phyloP scores from a whole-genome alignment of 2,113 vertebrate genomes.

The Octodon degus region DNA sequence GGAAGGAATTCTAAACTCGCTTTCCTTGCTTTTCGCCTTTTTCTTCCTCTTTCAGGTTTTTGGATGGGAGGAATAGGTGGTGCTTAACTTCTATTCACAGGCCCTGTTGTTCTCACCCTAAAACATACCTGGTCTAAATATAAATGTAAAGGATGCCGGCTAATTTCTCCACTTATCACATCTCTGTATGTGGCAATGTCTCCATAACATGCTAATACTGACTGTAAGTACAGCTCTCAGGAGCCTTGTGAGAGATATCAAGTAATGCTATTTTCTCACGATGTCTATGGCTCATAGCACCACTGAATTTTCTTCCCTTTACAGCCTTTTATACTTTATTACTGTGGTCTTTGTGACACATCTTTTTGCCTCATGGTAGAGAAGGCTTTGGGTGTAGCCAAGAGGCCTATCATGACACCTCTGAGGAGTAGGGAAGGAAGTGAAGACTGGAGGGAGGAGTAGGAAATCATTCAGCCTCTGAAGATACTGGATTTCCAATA shows the following conservation, averaged over 20 bases:
- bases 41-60: background rate
- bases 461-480: background rate
- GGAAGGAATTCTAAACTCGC: background rate
- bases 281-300: slow-evolving; percentile 34
- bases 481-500: background rate
- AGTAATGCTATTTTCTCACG: slow-evolving; percentile 13
- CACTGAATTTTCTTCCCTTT: slow-evolving; percentile 22
- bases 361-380: background rate
- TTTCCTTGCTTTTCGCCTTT: background rate
- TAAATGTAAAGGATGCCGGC: background rate
- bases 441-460: background rate
- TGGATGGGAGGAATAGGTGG: background rate
- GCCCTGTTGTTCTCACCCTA: slow-evolving; percentile 33
- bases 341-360: slow-evolving; percentile 49
- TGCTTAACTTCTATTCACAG: slow-evolving; percentile 24
- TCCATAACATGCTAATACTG: background rate
- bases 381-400: background rate
- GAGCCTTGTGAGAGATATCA: slow-evolving; percentile 21
- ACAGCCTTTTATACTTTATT: slow-evolving; percentile 47
- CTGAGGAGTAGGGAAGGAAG: background rate
- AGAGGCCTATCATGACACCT: background rate
- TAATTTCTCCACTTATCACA: background rate
- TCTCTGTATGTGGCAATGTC: background rate
- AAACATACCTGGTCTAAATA: slow-evolving; percentile 27
- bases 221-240: background rate